Base-by-base conservation (phyloP, 1,140 invertebrate species). In the Chymomyza costata region DNA sequence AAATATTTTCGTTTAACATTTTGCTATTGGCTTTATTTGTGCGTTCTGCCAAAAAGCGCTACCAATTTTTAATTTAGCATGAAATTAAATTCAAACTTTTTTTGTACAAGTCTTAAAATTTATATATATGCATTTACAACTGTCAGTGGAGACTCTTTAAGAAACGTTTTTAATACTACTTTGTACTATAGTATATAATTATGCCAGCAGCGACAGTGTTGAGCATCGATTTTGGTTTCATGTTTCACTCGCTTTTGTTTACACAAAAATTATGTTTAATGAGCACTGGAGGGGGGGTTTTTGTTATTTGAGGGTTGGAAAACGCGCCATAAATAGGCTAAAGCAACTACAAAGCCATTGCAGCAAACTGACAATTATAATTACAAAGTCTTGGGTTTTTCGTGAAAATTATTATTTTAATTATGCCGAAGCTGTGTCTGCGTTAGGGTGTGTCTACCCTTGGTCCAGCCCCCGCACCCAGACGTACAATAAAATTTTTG, bases 261-360 rank as follows among this genome's bases (percentile, higher is more conserved):
- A 78, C 73, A 68, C 67, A 78, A 73, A 71, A 78, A 78, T 78
- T 78, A 78, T 78, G 71, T 71, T 80, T 78, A 78, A 78, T 78
- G 73, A 78, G 73, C 66, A 74, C 25, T 28, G 25, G 5, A 6
- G 25, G 5, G 5, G 25, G 10, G 10, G 25, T 10, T 28, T 5
- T 28, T 28, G 25, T 10, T 10, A 28, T 28, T 28, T 5, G 40
- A n/a, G 73, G 73, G 67, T 73, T 67, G 73, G 54, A 53, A 39
- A 35, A 53, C 47, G 47, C 25, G 40, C 28, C n/a, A 45, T 49
- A 55, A 52, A 62, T 34, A 34, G 25, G 25, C 25, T 6, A 28
- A 5, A 28, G 10, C n/a, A n/a, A n/a, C n/a, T n/a, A n/a, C n/a
- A n/a, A n/a, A n/a, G n/a, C n/a, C n/a, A n/a, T n/a, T n/a, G n/a